Conservation (phyloP, 2,888 invertebrate species). For the Acheta domesticus region DNA sequence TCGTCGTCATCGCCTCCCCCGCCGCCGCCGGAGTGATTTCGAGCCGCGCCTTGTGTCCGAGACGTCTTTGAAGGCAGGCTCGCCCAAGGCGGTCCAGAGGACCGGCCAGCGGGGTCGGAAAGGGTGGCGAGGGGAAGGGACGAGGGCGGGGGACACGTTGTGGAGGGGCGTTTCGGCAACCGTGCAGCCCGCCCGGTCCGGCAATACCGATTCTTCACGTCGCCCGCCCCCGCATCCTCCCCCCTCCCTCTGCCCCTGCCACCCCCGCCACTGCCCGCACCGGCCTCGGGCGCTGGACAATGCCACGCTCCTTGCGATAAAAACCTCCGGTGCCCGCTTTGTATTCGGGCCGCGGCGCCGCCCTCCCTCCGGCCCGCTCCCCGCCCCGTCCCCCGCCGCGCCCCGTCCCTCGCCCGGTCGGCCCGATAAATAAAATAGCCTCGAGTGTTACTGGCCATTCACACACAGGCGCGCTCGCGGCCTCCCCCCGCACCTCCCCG, state of each 20-base stretch:
- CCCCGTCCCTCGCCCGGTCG: not conserved
- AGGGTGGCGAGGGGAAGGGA: not conserved
- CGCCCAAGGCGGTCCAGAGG: not conserved
- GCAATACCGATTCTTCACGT: slow-evolving; percentile 18
- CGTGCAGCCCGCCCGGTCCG: not conserved
- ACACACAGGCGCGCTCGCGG: not conserved
- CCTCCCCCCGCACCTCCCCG: not conserved
- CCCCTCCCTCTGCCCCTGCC: not conserved
- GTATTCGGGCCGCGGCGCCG: not conserved
- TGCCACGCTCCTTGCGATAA: not conserved
- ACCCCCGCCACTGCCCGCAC: not conserved
- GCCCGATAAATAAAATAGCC: not conserved
- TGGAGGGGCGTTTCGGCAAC: not conserved
- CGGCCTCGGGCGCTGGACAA: not conserved
- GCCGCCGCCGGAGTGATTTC: no score
- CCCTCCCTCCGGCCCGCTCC: not conserved
- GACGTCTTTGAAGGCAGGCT: not conserved
- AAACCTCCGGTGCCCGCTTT: not conserved
- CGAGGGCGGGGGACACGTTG: not conserved
- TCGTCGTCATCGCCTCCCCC: no score
- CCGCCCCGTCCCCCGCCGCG: not conserved
- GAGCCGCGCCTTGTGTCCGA: no score
- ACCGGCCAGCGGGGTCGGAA: not conserved
- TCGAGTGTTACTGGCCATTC: slow-evolving; percentile 8
- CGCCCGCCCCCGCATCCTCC: not conserved